Evolutionary conservation across 2,797 vertebrate genomes (phyloP), one percentile per base, ranked within the genome.

Genomic region (Geotrypetes seraphini): DNA sequence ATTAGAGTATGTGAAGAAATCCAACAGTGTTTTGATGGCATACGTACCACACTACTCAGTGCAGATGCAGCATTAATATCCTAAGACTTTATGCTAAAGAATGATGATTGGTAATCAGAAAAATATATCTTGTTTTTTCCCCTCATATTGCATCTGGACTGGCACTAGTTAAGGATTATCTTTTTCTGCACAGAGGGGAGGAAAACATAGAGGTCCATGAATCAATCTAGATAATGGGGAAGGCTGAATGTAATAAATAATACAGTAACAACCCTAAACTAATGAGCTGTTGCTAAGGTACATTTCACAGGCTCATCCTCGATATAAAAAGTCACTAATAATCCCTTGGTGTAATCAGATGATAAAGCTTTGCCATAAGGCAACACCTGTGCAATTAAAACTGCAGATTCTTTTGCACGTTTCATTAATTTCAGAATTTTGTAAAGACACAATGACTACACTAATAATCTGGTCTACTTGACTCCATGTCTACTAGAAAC

Each of bases 381-480:
- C 88, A 94, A 92, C 95, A 99, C 95, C 95, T 97, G 92, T 83
- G 90, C 93, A 99, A 96, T 97, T 97, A 99, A 92, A 95, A 84
- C 86, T 33, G 71, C 80, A 72, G 85, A 88, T 89, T 91, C 87
- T 89, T 89, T 86, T 87, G 83, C 87, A 87, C 83, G 68, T 90
- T 89, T 89, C 92, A 99, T 97, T 97, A 94, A 97, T 97, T 96
- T 93, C 85, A 85, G 85, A 82, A 83, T 87, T 91, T 87, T 87
- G 81, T 90, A 91, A 90, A 91, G 88, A 88, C 87, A 84, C 92
- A 79, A 85, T 89, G 91, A 96, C 90, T 88, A 79, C 85, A 79
- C 93, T 96, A 94, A 99, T 99, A 99, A 99, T 97, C 90, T 96
- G 85, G 90, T 89, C 91, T 92, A 96, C 94, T 99, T 96, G 92